Base-by-base conservation (phyloP, 2,797 vertebrate genomes). In the Enteromius mattozi region DNA sequence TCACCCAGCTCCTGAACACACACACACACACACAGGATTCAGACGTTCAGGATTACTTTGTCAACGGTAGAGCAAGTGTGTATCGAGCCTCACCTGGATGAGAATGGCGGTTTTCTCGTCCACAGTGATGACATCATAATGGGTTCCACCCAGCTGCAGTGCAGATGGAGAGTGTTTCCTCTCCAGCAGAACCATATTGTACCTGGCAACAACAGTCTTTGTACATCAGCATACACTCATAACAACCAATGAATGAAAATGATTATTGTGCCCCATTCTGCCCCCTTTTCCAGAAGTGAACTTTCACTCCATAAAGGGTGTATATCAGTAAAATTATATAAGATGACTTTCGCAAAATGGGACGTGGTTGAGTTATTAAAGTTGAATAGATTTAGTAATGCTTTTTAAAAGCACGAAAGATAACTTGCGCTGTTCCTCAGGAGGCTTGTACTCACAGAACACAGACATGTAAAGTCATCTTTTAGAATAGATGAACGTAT, bases 61-160 rank as follows among this genome's bases (percentile, higher is more conserved):
- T 42, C 10, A 83, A 27, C 9, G 33, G 3, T 21, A 33, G 61
- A 40, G 47, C 49, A 24, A 59, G 27, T 66, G 51, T 78, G 49
- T 47, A 33, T 19, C 6, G 19, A 61, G 37, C 9, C 0, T 33
- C 93, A 99, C 98, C 97, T 99, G 97, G 85, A 98, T 91, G 86
- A 98, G 49, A 47, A 99, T 56, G 9, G 94, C 94, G 1, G 97
- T 98, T 69, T 91, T 88, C 90, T 97, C 97, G 86, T 99, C 97
- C 86, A 98, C 84, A n/a, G 97, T 97, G 88, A 99, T 89, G 86
- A 99, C 91, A 47, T 93, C 87, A 3, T 96, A 98, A 84, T 95
- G 91, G 30, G 91, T 92, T 13, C 92, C 91, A 85, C 96, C 96
- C n/a, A 97, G 95, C 65, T 93, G 93, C 89, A 94, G 94, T 89